These are phyloP conservation scores for Melanotaenia duboulayi DNA, from an alignment of 2,113 vertebrate species.

Conservation along the genomic window DNA sequence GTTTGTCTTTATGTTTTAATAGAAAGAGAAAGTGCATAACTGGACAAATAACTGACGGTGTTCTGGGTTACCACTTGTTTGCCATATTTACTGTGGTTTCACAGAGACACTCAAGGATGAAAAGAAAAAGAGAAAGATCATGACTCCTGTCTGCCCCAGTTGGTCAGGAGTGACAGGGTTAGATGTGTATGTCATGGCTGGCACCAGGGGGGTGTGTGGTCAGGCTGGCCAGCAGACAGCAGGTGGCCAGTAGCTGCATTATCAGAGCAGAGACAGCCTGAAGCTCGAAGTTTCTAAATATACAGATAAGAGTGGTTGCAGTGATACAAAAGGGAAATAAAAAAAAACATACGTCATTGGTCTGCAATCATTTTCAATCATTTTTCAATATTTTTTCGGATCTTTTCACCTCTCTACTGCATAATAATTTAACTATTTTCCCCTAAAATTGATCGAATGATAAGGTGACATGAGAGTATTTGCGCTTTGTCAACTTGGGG, in stretches of 20 bases:
- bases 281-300: conserved; percentile 5
- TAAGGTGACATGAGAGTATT: background rate
- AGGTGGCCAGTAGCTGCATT: conserved; percentile 63
- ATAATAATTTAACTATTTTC: conserved; percentile 4
- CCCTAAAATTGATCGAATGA: conserved; percentile 35
- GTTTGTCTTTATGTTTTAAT: background rate
- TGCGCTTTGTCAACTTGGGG: background rate
- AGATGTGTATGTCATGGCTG: conserved; percentile 56
- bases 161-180: conserved; percentile 55
- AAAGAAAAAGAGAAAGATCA: conserved; percentile 22
- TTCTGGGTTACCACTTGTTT: conserved; percentile 29
- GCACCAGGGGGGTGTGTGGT: conserved; percentile 68
- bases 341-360: background rate
- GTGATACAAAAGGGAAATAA: conserved; percentile 45
- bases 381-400: too few relatives aligned
- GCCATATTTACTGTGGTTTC: background rate
- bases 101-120: conserved; percentile 8
- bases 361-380: conserved; percentile 3
- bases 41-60: conserved; percentile 21
- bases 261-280: background rate
- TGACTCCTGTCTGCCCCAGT: conserved; percentile 71
- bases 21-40: background rate
- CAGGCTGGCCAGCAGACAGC: conserved; percentile 50
- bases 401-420: conserved; percentile 6
- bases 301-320: conserved; percentile 10